Percentiles rank a stretch among this genome's conserved stretches.
Conservation (phyloP, 2,113 vertebrate genomes). For the Apodemus speciosus region DNA sequence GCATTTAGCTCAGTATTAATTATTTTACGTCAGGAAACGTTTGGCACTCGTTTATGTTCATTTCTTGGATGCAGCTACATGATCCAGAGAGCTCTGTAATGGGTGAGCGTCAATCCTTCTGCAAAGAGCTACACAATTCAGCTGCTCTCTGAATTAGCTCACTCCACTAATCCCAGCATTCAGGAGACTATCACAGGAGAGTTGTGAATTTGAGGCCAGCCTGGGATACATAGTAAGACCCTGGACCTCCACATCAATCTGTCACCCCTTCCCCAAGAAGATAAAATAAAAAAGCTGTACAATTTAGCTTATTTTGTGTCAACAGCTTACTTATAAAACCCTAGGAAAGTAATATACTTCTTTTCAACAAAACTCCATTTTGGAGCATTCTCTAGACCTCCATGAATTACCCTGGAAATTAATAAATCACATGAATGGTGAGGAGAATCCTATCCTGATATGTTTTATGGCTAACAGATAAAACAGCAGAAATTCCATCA, state of each 20-base stretch:
- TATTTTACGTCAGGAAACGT: slow-evolving; percentile 8
- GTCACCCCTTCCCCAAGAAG: not conserved
- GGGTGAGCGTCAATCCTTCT: not conserved
- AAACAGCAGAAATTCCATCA: slow-evolving; percentile 11
- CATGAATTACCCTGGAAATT: slow-evolving; percentile 18
- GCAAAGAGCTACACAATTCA: not conserved
- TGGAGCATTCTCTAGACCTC: not conserved
- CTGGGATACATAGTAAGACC: not conserved
- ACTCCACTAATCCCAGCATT: not conserved
- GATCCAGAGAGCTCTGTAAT: not conserved
- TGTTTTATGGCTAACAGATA: not conserved
- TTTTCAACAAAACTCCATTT: slow-evolving; percentile 34
- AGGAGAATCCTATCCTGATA: not conserved
- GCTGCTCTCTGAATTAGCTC: not conserved
- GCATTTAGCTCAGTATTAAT: slow-evolving; percentile 43
- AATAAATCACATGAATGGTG: not conserved
- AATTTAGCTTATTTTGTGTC: not conserved
- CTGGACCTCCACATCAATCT: too few species aligned
- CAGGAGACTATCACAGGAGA: not conserved
- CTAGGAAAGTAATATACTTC: slow-evolving; percentile 6
- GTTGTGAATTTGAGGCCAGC: not conserved
- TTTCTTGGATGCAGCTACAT: not conserved
- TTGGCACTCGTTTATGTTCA: not conserved
- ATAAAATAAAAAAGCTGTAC: not conserved
- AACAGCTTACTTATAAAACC: not conserved